Conservation (phyloP, 2,113 vertebrate genomes). For the Pristiophorus japonicus region DNA sequence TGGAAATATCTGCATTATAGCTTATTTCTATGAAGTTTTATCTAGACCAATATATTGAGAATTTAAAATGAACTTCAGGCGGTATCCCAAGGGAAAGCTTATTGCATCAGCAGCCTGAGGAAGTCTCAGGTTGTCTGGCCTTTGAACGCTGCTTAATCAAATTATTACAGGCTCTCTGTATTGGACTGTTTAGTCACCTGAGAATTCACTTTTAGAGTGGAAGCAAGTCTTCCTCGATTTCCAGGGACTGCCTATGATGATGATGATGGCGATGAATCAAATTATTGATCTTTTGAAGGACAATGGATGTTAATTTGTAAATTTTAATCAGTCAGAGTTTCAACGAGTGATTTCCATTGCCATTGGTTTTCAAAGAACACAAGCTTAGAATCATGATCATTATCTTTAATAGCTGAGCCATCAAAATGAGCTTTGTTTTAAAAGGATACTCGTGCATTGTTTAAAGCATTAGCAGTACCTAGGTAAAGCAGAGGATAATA, state of each 20-base stretch:
- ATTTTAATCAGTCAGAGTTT: background rate
- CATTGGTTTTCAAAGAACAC: background rate
- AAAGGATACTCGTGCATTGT: background rate
- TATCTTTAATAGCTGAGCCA: background rate
- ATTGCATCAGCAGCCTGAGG: background rate
- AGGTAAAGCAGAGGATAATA: background rate
- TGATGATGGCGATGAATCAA: too few species aligned
- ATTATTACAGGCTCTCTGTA: too few species aligned
- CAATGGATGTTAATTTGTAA: background rate
- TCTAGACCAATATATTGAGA: background rate
- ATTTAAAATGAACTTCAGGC: background rate
- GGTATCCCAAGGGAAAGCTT: background rate
- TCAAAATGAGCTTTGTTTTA: background rate
- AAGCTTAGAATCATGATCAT: background rate
- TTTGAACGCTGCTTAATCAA: background rate
- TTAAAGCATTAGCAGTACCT: too few species aligned
- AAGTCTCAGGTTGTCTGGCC: background rate
- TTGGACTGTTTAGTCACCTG: too few species aligned
- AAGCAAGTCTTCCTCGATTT: too few species aligned
- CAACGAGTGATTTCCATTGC: background rate
- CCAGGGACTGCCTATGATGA: too few species aligned
- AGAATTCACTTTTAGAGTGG: too few species aligned
- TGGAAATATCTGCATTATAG: background rate
- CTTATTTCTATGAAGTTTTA: background rate
- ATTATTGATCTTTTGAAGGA: slow-evolving; percentile 15